Conservation (phyloP, 2,113 vertebrate genomes). For the Myrmophylax atrothorax region DNA sequence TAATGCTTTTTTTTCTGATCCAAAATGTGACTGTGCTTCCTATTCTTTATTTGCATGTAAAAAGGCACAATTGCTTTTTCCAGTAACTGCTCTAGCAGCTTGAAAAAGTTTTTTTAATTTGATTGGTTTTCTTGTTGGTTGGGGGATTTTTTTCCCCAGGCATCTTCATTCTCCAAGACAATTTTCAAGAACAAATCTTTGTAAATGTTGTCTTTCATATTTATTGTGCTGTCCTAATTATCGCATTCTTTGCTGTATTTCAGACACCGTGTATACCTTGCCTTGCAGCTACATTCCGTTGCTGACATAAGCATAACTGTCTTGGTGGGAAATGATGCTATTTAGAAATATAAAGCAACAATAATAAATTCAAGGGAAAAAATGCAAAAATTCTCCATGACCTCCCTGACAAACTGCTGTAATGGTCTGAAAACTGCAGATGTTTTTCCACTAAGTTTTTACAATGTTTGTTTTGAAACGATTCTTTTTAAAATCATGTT, state of each 20-base stretch:
- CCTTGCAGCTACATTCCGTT: background rate
- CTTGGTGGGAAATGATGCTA: background rate
- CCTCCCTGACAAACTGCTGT: constrained; percentile 34
- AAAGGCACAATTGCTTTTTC: background rate
- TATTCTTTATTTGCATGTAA: background rate
- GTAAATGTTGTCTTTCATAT: background rate
- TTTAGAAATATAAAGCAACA: constrained; percentile 43
- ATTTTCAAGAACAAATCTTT: background rate
- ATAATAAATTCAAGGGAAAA: constrained; percentile 47
- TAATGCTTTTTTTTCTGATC: background rate
- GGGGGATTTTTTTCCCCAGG: background rate
- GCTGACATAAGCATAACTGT: constrained; percentile 11
- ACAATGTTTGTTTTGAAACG: constrained; percentile 53
- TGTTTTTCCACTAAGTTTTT: constrained; percentile 63
- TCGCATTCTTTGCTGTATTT: background rate
- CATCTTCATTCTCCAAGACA: background rate
- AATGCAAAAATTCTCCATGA: constrained; percentile 27
- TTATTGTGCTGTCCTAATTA: background rate
- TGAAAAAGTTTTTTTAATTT: background rate
- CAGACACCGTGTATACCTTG: background rate
- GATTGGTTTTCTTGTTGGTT: background rate
- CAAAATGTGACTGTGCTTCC: background rate
- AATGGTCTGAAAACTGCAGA: constrained; percentile 49
- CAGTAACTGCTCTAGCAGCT: background rate
- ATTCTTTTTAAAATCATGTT: background rate